Conservation (phyloP, 2,797 vertebrate genomes). For the Picus viridis region DNA sequence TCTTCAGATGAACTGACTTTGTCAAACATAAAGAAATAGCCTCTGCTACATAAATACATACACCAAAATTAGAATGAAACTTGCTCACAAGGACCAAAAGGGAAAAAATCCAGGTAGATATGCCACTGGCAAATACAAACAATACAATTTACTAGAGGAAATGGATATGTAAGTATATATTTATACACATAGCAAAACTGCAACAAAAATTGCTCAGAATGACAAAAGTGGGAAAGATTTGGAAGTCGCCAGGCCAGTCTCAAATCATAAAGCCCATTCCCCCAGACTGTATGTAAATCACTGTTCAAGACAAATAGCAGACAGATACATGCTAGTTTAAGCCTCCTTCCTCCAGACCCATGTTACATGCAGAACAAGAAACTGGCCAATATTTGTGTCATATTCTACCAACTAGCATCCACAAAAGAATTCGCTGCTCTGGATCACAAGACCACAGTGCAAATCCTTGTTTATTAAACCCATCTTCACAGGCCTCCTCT, state of each 20-base stretch:
- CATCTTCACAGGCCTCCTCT: not conserved
- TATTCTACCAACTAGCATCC: not conserved
- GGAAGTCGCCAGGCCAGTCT: not conserved
- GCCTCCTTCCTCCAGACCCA: not conserved
- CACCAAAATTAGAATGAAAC: not conserved
- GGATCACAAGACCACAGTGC: not conserved
- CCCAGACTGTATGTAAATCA: not conserved
- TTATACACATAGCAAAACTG: not conserved
- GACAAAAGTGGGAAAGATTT: not conserved
- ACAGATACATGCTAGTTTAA: not conserved
- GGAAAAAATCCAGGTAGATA: not conserved
- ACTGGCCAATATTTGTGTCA: not conserved
- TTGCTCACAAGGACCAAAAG: not conserved
- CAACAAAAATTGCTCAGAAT: not conserved
- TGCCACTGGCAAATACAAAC: fast-evolving
- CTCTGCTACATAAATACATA: not conserved
- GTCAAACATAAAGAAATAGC: not conserved
- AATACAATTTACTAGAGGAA: not conserved
- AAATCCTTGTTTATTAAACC: not conserved
- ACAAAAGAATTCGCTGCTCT: not conserved
- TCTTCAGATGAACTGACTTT: not conserved
- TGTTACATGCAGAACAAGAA: not conserved
- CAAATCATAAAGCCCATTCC: not conserved
- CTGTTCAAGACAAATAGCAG: not conserved
- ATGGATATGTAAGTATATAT: fast-evolving